Percentiles rank a stretch among this genome's conserved stretches.
Conservation (phyloP, 2,113 vertebrate genomes). For the Dinomys branickii region DNA sequence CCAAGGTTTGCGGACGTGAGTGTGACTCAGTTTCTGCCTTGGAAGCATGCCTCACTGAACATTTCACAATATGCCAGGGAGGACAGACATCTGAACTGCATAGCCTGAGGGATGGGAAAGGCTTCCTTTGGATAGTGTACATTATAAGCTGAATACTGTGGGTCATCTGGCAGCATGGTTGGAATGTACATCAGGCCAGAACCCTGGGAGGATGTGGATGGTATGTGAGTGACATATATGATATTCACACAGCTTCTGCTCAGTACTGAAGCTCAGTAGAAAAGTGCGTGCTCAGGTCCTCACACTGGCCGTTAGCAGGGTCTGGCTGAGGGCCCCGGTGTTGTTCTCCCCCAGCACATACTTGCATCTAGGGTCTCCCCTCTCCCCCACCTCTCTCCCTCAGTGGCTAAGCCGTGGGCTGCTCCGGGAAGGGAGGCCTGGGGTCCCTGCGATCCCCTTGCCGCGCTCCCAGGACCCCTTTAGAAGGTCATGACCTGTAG, state of each 20-base stretch:
- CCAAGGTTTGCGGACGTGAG: not conserved
- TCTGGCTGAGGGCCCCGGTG: not conserved
- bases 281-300: not conserved
- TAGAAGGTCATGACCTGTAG: conserved; percentile 61
- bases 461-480: conserved; percentile 66
- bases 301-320: not conserved
- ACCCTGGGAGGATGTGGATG: not conserved
- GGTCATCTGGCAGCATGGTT: not conserved
- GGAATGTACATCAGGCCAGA: not conserved
- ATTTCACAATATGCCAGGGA: not conserved
- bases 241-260: not conserved
- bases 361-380: not conserved
- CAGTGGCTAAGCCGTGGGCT: not conserved
- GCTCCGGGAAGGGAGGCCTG: conserved; percentile 26
- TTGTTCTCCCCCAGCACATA: accelerated
- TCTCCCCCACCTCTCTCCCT: not conserved
- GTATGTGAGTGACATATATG: not conserved
- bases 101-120: not conserved
- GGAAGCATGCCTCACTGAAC: not conserved
- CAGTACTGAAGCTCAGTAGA: not conserved
- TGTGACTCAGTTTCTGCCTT: not conserved
- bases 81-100: not conserved
- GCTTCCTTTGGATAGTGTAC: not conserved
- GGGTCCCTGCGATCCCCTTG: conserved; percentile 58
- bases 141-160: not conserved